Evolutionary conservation across 2,888 invertebrate genomes (phyloP), one percentile per base, ranked within the genome.

Genomic region (Steinernema hermaphroditum): DNA sequence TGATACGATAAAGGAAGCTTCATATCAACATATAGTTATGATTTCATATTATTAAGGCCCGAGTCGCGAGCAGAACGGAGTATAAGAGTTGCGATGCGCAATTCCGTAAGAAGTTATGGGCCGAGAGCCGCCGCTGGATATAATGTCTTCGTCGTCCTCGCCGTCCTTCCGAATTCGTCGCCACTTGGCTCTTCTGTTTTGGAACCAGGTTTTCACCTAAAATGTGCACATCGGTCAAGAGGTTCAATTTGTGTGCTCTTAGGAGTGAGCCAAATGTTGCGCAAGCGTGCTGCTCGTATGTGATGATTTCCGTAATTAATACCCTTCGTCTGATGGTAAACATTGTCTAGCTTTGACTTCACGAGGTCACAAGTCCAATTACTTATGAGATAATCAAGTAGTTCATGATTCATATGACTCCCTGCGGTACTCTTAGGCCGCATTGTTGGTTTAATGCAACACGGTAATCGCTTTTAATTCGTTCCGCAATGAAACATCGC

Each of bases 121-220:
- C 16, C 62, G 62, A 14, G 32, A 16, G 29, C 32, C 29, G 9
- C 62, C 62, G 34, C 32, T 50, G 34, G 73, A 57, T 1, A 57
- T 37, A 19, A 77, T 29, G 34, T 77, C 78, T 22, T 75, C 78
- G 24, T 81, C 80, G 24, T 80, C 81, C 2, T 80, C 81, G 69
- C 72, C 75, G 71, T 80, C 80, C 54, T 77, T 78, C 8, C 80
- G 68, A 19, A 80, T 69, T 2, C 80, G 73, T 2, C 80, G 76
- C 80, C 81, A 82, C 68, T 80, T 80, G 49, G 80, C 80, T 16
- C 80, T 80, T 24, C 80, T 68, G 49, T 80, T 82, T 77, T 80
- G 81, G 49, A 78, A 80, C 81, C 81, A 80, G 1, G 80, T 80
- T 73, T 80, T 80, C 29, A 80, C 80, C 80, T 80, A 49, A 72